Evolutionary conservation across 2,797 vertebrate species (phyloP), one percentile per base, ranked within the genome.

Genomic region (Carapus acus): DNA sequence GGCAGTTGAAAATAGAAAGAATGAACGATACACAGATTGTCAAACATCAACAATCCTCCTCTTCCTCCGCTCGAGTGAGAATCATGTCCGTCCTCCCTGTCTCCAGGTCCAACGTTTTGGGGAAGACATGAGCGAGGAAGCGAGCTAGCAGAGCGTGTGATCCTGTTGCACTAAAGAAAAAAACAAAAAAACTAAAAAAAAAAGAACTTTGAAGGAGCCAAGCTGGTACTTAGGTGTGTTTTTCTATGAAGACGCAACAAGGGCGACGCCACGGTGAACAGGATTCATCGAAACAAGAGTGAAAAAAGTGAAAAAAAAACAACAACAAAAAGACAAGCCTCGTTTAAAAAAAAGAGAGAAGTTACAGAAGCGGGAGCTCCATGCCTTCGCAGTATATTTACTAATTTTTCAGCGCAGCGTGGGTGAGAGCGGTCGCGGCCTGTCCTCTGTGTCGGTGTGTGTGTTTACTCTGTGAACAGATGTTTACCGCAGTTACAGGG

Each of bases 51-150:
- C 17, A 6, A 33, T 6, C 1, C 3, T 23, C 6, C 20, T 29
- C 34, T 16, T 21, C 29, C n/a, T 4, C 20, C 6, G 4, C 39
- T 8, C 18, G 13, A 11, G 11, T 21, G 23, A 21, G 6, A 8
- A 12, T 46, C 12, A 47, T 12, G 3, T 62, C 36, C 56, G 16
- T 49, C 44, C 39, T 38, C 49, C 14, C n/a, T n/a, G n/a, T 63
- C 58, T 17, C 68, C 86, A 94, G 93, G 82, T 90, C 92, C 43
- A 92, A 92, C 65, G 87, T 94, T 82, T 80, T 94, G 83, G 91
- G 90, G 62, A 94, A 93, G 85, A 93, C 91, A 84, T 94, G 91
- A 94, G 73, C 58, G 60, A 31, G 60, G 37, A n/a, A 75, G 85
- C 80, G 80, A 73, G 77, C 41, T 60, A 81, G 12, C 2, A n/a